These are phyloP conservation scores for Psephotus haematonotus DNA, from an alignment of 2,113 vertebrate species.

Conservation along the genomic window DNA sequence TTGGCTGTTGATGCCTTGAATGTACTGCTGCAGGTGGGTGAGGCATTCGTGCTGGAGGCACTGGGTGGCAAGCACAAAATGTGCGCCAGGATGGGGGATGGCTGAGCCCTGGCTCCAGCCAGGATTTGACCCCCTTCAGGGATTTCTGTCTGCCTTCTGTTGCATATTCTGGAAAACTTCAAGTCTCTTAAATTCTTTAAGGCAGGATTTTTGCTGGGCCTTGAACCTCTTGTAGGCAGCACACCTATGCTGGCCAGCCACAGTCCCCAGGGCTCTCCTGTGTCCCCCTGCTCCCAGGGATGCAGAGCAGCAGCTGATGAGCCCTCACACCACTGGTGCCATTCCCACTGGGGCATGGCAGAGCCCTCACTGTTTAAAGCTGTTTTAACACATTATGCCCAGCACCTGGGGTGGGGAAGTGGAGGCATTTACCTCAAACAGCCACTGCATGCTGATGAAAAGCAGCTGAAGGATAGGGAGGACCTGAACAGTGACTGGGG, in stretches of 20 bases:
- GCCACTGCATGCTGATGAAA: not conserved
- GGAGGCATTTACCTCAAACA: not conserved
- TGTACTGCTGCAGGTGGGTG: rapidly evolving
- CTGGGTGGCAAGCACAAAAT: rapidly evolving
- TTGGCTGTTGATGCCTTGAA: rapidly evolving
- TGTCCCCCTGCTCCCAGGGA: not conserved
- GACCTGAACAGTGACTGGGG: not conserved
- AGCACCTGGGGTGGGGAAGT: not conserved
- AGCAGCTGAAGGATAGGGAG: not conserved
- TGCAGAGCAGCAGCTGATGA: rapidly evolving
- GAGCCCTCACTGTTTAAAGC: not conserved
- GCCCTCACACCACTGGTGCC: rapidly evolving
- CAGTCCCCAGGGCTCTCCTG: rapidly evolving
- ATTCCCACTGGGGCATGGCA: not conserved
- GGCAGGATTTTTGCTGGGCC: not conserved
- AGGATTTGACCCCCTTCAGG: not conserved
- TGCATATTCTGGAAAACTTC: not conserved
- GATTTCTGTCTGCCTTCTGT: not conserved
- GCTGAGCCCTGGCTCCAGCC: not conserved
- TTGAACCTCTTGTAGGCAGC: not conserved
- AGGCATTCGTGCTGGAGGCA: rapidly evolving
- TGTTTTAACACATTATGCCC: not conserved
- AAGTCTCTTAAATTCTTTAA: not conserved
- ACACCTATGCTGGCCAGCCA: not conserved
- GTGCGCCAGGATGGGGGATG: not conserved